Base-by-base conservation (phyloP, 1,140 invertebrate genomes). In the Leguminivora glycinivorella region DNA sequence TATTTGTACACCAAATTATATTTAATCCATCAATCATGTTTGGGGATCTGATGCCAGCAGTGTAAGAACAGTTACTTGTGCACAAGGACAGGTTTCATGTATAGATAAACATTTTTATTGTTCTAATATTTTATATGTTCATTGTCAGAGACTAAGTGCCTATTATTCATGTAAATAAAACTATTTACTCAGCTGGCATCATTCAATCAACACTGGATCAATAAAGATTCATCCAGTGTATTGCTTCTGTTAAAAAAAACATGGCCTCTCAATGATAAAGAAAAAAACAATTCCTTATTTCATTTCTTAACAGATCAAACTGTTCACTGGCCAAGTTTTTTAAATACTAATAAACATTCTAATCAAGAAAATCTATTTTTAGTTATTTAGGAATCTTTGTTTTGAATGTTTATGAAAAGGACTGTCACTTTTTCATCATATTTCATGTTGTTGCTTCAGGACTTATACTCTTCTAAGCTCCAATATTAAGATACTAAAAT, bases 1-100 rank as follows among this genome's bases (percentile, higher is more conserved):
- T 34, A 43, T 58, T 70, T 58, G 4, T 56, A 47, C 52, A 17
- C 47, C 58, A 31, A 40, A 69, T 56, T 69, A 58, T 60, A 69
- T 29, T 26, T 72, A 31, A 52, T 52, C 22, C 9, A 52, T 52
- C 19, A 22, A 17, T 52, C 47, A 52, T 52, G 4, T 22, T 52
- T 52, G 19, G 47, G 47, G 47, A 22, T 52, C 19, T 52, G 47
- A 52, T 52, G 47, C 19, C 47, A 52, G 47, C 47, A 52, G 19
- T 1, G 43, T 63, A 63, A 63, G n/a, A n/a, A n/a, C n/a, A n/a
- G 17, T 26, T 63, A 14, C 7, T 43, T 6, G 14, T 12, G 14
- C 40, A 43, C 40, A 12, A 34, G 12, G 12, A 29, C 26, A 29
- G 31, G 29, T 3, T 31, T 31, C 9, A 31, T 31, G 29, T 31